These are phyloP conservation scores for Phataginus tricuspis DNA, from an alignment of 2,797 vertebrate species.

Conservation along the genomic window DNA sequence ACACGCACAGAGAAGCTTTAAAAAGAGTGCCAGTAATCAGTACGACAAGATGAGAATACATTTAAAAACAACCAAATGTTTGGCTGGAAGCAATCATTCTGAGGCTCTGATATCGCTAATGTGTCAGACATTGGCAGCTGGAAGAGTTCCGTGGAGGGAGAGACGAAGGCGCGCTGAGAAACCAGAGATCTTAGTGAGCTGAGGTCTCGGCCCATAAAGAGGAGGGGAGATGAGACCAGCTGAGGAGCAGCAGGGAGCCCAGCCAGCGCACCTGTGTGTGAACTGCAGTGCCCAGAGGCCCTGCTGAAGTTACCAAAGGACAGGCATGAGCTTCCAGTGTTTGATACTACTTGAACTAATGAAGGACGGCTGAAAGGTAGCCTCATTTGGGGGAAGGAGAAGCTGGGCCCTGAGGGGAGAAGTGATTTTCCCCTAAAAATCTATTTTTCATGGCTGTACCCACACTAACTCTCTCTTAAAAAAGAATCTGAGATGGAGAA, in stretches of 20 bases:
- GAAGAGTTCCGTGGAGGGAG: not conserved
- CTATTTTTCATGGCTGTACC: not conserved
- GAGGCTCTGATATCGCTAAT: not conserved
- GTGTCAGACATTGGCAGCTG: not conserved
- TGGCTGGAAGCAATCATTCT: not conserved
- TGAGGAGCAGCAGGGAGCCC: rapidly evolving
- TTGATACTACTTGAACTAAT: not conserved
- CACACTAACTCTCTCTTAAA: not conserved
- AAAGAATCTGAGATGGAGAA: not conserved
- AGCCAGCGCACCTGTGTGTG: rapidly evolving
- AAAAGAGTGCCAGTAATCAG: not conserved
- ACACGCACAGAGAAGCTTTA: not conserved
- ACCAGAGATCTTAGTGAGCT: not conserved
- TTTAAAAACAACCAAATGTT: not conserved
- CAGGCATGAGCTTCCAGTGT: no score
- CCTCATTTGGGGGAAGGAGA: not conserved
- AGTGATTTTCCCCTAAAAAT: not conserved
- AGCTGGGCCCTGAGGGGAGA: not conserved
- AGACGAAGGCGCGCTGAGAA: not conserved
- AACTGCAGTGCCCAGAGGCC: no score
- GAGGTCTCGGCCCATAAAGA: no score
- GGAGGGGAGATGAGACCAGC: not conserved
- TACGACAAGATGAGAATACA: not conserved
- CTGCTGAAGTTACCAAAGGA: not conserved
- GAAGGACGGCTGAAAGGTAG: no score